Percentiles rank a stretch among this genome's conserved stretches.
phyloP scores from a whole-genome alignment of 53 echinoderm and acorn worm species.

The Temnopleurus reevesii region DNA sequence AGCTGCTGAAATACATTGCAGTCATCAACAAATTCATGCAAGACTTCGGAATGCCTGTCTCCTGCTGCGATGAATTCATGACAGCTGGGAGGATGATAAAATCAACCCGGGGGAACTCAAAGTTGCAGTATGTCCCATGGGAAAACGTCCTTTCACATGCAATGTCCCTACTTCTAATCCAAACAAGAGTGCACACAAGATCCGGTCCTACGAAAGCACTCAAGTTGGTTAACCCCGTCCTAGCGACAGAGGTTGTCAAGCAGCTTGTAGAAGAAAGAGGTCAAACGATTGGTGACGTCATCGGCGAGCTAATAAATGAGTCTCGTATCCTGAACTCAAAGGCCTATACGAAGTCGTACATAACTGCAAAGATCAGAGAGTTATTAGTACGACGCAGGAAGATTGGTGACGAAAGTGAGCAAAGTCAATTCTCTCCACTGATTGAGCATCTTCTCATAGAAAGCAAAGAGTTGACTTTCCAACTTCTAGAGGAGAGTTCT shows the following conservation, averaged over 20 bases:
- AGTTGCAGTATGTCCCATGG: constrained; percentile 5
- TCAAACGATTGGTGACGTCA: not conserved
- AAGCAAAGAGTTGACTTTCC: not conserved
- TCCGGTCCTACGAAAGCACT: constrained; percentile 8
- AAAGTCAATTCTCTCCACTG: constrained; percentile 39
- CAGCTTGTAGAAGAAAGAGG: constrained; percentile 26
- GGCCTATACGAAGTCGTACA: constrained; percentile 9
- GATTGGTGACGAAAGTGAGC: not conserved
- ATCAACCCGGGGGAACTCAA: not conserved
- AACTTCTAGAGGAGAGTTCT: constrained; percentile 4
- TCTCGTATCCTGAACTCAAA: constrained; percentile 12
- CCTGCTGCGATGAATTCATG: constrained; percentile 81
- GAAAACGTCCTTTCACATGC: constrained; percentile 7
- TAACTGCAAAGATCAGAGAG: not conserved
- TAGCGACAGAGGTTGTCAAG: constrained; percentile 33
- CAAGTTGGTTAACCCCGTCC: not conserved
- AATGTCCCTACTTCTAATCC: constrained; percentile 25
- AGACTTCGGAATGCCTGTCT: constrained; percentile 63
- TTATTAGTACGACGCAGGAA: not conserved
- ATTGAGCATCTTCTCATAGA: not conserved
- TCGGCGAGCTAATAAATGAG: not conserved
- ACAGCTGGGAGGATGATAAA: not conserved
- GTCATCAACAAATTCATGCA: constrained; percentile 66
- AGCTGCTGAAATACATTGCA: constrained; percentile 68
- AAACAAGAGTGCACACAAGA: not conserved